These are phyloP conservation scores for Phthorimaea operculella DNA, from an alignment of 1,140 invertebrate genomes.

Conservation along the genomic window DNA sequence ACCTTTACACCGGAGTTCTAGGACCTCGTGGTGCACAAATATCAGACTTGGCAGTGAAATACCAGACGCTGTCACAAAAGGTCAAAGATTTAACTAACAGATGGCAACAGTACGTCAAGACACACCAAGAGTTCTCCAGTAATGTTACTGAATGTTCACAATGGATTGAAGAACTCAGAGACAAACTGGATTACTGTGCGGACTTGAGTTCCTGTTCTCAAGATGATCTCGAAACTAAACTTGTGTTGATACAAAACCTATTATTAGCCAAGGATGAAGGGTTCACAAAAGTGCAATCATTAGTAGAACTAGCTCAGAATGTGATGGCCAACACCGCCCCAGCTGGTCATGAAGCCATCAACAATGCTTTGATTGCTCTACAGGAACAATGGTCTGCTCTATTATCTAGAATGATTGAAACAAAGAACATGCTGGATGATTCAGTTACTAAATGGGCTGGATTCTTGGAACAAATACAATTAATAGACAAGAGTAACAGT, in stretches of 20 bases:
- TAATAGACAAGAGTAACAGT: conserved; percentile 84
- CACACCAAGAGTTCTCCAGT: conserved; percentile 89
- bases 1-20: conserved; percentile 77
- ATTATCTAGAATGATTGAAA: conserved; percentile 89
- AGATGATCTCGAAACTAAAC: conserved; percentile 86
- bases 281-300: conserved; percentile 84
- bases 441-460: conserved; percentile 91
- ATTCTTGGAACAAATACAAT: conserved; percentile 87
- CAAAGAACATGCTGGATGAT: conserved; percentile 88
- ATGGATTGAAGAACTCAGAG: conserved; percentile 87
- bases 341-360: conserved; percentile 86
- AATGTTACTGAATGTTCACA: conserved; percentile 81
- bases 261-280: conserved; percentile 92
- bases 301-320: conserved; percentile 89
- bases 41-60: conserved; percentile 89
- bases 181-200: conserved; percentile 86
- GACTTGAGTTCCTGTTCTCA: conserved; percentile 84
- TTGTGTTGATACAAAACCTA: conserved; percentile 87
- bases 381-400: conserved; percentile 92
- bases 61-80: conserved; percentile 89
- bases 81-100: conserved; percentile 90
- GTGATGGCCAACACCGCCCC: conserved; percentile 94
- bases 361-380: conserved; percentile 81
- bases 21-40: conserved; percentile 78
- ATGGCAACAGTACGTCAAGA: conserved; percentile 92